Evolutionary conservation across 2,888 invertebrate genomes (phyloP), one percentile per base, ranked within the genome.

Genomic region (Scaptodrosophila latifasciaeformis): DNA sequence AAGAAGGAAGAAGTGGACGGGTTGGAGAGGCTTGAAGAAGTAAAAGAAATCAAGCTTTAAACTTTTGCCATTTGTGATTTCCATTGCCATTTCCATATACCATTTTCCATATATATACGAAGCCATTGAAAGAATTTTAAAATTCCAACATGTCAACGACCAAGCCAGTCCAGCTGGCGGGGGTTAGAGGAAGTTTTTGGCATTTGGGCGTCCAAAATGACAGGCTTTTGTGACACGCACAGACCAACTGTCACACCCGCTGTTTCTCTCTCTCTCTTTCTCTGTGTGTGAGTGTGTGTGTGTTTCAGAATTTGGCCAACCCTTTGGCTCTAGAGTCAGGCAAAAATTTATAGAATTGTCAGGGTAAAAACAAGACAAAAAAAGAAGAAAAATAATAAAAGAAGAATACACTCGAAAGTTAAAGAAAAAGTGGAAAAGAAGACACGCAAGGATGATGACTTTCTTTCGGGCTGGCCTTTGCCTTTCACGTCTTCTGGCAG

Each of bases 181-280:
- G 31, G 54, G 46, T n/a, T 9, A 2, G 12, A 4, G 1, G 13
- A 10, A 3, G 24, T 3, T 7, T 3, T 24, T 1, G 1, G 37
- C 1, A 17, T 43, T 50, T 54, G 62, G 65, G 63, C 59, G 68
- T 60, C 45, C 67, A 43, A 65, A 69, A 76, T 74, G 74, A 74
- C 76, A 76, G 72, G 70, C 67, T 57, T 67, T 56, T n/a, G n/a
- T 74, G 76, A 74, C 72, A 74, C 72, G 72, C 76, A 74, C 76
- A 74, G 72, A 70, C 76, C 72, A 72, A 74, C 72, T 74, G 72
- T 74, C 72, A 76, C 74, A 62, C 55, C 51, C 63, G 53, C 63
- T 58, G 31, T 44, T 52, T 12, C 29, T 34, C 27, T 24, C 15
- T 31, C 18, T 47, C 29, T 37, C 51, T 19, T 49, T 46, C 39